Conservation (phyloP, 2,113 vertebrate genomes). For the Bothrops jararaca region DNA sequence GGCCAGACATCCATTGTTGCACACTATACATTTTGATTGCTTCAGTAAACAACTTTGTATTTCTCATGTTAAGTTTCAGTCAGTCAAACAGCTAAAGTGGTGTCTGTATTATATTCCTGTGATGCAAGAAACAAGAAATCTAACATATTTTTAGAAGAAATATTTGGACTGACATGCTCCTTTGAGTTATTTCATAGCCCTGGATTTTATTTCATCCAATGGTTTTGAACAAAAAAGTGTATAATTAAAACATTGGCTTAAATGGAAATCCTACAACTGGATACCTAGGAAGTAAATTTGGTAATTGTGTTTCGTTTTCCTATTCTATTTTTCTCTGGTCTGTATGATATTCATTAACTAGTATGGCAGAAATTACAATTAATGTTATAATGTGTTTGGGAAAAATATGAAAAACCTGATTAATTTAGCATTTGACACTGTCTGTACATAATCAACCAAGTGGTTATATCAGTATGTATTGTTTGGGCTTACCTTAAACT, state of each 20-base stretch:
- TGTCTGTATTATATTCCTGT: background rate
- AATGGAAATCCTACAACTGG: background rate
- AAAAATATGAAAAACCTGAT: background rate
- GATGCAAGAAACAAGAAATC: background rate
- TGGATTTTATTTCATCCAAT: background rate
- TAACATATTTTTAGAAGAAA: fast-evolving
- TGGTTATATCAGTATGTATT: background rate
- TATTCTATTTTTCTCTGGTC: background rate
- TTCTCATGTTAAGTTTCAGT: background rate
- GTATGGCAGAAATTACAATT: background rate
- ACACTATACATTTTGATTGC: background rate
- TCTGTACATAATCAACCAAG: background rate
- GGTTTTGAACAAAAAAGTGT: background rate
- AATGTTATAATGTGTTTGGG: background rate
- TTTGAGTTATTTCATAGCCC: background rate
- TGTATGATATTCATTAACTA: background rate
- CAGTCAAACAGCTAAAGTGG: constrained; percentile 16
- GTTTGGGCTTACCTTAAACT: constrained; percentile 91
- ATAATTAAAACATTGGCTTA: background rate
- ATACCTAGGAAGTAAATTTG: background rate
- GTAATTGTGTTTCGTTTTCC: background rate
- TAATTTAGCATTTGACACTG: background rate
- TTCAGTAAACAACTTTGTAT: background rate
- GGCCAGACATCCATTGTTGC: background rate
- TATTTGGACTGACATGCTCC: background rate